Percentiles rank a stretch among this genome's conserved stretches.
phyloP scores from a whole-genome alignment of 2,113 vertebrate species.

The Merops nubicus region DNA sequence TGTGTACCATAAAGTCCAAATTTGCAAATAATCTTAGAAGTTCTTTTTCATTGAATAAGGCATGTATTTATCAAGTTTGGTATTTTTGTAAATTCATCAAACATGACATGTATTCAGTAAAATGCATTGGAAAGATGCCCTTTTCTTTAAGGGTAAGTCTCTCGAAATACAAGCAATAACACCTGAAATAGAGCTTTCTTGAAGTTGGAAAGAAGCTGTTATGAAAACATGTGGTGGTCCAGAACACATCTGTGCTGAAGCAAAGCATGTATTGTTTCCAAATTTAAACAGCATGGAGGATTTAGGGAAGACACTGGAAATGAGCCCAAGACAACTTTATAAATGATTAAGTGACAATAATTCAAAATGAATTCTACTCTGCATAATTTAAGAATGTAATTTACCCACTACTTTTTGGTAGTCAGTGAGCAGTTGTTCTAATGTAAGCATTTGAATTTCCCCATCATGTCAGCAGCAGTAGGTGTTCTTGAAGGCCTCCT shows the following conservation, averaged over 20 bases:
- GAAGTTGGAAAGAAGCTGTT: not conserved
- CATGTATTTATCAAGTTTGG: accelerated
- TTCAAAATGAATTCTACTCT: not conserved
- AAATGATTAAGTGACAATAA: not conserved
- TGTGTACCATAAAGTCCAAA: not conserved
- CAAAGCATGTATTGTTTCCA: accelerated
- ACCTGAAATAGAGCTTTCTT: not conserved
- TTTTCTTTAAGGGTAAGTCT: not conserved
- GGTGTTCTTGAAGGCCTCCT: not conserved
- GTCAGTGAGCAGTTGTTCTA: not conserved
- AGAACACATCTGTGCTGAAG: not conserved
- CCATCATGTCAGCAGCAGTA: not conserved
- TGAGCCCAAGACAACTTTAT: not conserved
- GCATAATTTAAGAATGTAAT: not conserved
- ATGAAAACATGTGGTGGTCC: not conserved
- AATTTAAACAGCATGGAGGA: not conserved
- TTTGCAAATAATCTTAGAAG: not conserved
- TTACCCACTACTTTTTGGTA: not conserved
- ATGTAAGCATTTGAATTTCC: not conserved
- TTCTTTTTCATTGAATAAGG: not conserved
- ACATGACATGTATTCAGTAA: not conserved
- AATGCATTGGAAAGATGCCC: not conserved
- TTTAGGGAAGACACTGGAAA: not conserved
- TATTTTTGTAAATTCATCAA: not conserved
- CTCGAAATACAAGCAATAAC: not conserved